These are phyloP conservation scores for Philereme transversata DNA, from an alignment of 2,888 invertebrate species.

Conservation along the genomic window DNA sequence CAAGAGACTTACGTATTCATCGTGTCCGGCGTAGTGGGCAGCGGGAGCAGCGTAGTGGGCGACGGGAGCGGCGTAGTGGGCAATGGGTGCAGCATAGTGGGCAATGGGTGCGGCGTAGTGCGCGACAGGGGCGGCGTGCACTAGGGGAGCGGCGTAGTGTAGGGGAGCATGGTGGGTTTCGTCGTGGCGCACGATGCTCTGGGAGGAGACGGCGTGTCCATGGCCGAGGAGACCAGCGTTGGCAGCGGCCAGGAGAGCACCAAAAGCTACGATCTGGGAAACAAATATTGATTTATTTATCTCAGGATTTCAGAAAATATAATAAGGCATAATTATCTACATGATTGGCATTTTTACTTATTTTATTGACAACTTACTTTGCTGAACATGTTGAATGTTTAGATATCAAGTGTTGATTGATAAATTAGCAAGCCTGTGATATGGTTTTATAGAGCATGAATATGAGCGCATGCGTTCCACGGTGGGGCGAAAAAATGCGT, in stretches of 20 bases:
- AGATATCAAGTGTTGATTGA: slow-evolving; percentile 27
- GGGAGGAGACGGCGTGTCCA: slow-evolving; percentile 64
- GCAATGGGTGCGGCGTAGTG: slow-evolving; percentile 46
- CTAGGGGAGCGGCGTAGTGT: slow-evolving; percentile 37
- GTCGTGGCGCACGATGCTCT: slow-evolving; percentile 67
- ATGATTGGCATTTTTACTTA: too few species aligned
- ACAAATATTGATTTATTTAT: neutral
- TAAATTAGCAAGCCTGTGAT: slow-evolving; percentile 17
- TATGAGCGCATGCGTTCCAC: slow-evolving; percentile 5
- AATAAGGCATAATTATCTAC: too few species aligned
- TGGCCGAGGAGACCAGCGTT: slow-evolving; percentile 68
- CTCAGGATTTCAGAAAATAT: too few species aligned
- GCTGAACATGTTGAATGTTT: slow-evolving; percentile 27
- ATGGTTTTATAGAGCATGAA: slow-evolving; percentile 29
- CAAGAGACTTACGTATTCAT: slow-evolving; percentile 45
- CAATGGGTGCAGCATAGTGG: slow-evolving; percentile 50
- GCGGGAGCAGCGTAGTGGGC: slow-evolving; percentile 39
- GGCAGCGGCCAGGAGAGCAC: slow-evolving; percentile 68
- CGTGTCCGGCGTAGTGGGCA: slow-evolving; percentile 36
- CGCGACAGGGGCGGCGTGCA: slow-evolving; percentile 42
- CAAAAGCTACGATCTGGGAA: slow-evolving; percentile 69
- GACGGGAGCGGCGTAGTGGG: slow-evolving; percentile 44
- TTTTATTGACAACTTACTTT: slow-evolving; percentile 20
- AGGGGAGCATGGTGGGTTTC: slow-evolving; percentile 46
- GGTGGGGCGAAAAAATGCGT: slow-evolving; percentile 30